Base-by-base conservation (phyloP, 1,140 invertebrate species). In the Eumaeus atala region DNA sequence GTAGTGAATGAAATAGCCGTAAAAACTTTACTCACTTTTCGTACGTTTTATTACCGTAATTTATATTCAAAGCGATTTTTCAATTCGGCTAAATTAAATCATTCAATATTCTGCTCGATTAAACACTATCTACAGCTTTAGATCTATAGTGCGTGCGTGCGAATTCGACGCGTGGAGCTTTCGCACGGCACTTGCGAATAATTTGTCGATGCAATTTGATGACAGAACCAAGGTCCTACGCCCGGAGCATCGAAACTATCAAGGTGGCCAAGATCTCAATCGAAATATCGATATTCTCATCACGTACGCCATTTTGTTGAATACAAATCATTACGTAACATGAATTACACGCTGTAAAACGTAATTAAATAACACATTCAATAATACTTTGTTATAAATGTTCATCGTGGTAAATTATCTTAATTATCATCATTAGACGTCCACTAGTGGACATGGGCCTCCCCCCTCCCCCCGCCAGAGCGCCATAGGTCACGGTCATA, bases 151-250 rank as follows among this genome's bases (percentile, higher is more conserved):
- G 28, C 14, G 42, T 51, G 48, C 33, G 56, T 44, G 44, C 47
- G 54, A 53, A 36, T 34, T 34, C 28, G n/a, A 38, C 55, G 6
- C 48, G 33, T 34, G 34, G 57, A 59, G 61, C 54, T 56, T 59
- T 63, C 56, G 35, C 57, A 57, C 50, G 57, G 37, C 36, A 48
- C 28, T 52, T 34, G 54, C 51, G 21, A 58, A 59, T 49, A 58
- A 28, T 62, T 62, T 62, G 56, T 51, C 54, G 61, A 59, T 59
- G 50, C 48, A 53, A 59, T 55, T 37, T 50, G 57, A 59, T 59
- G 57, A 59, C 40, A 56, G 53, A 44, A 37, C 36, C 40, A 40
- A 60, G 58, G 54, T 60, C 54, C 49, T 50, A 44, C 40, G 40
- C 40, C 40, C 40, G 40, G 14, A 44, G 40, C 40, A 44, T 44